These are phyloP conservation scores for Cepaea nemoralis DNA, from an alignment of 1,140 invertebrate species.

Conservation along the genomic window DNA sequence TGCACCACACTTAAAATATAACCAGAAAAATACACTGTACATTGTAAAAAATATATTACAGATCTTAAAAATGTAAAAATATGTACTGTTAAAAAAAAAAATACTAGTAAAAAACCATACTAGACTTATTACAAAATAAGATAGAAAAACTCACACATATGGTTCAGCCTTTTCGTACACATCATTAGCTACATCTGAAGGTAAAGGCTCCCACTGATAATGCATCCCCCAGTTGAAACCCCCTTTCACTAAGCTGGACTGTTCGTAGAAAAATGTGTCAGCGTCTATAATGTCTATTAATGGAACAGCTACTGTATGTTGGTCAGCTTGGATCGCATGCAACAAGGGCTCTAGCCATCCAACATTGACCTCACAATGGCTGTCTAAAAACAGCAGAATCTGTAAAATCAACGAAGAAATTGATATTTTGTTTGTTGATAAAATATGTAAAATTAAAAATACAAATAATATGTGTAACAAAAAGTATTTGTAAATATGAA, in stretches of 20 bases:
- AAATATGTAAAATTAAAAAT: background rate
- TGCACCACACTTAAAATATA: no score
- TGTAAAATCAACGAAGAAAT: slow-evolving; percentile 77
- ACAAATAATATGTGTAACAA: no score
- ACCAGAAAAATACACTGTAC: no score
- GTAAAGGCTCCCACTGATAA: slow-evolving; percentile 69
- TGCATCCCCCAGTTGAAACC: slow-evolving; percentile 70
- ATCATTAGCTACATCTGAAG: slow-evolving; percentile 36
- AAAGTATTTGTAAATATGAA: no score
- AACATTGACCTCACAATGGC: slow-evolving; percentile 95
- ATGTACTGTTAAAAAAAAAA: no score
- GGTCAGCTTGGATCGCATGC: slow-evolving; percentile 87
- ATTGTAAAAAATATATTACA: no score
- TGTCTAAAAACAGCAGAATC: slow-evolving; percentile 97
- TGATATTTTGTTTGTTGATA: no score
- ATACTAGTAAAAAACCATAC: no score
- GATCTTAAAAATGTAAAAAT: no score
- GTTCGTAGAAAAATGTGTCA: slow-evolving; percentile 80
- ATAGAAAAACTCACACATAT: slow-evolving; percentile 22
- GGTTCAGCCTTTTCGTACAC: slow-evolving; percentile 27
- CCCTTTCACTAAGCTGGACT: slow-evolving; percentile 61
- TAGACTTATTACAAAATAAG: background rate
- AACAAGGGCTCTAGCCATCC: slow-evolving; percentile 97
- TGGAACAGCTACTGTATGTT: slow-evolving; percentile 85
- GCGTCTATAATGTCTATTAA: slow-evolving; percentile 98